Evolutionary conservation across 1,140 invertebrate genomes (phyloP), one percentile per base, ranked within the genome.

Genomic region (Melipona quadrifasciata): DNA sequence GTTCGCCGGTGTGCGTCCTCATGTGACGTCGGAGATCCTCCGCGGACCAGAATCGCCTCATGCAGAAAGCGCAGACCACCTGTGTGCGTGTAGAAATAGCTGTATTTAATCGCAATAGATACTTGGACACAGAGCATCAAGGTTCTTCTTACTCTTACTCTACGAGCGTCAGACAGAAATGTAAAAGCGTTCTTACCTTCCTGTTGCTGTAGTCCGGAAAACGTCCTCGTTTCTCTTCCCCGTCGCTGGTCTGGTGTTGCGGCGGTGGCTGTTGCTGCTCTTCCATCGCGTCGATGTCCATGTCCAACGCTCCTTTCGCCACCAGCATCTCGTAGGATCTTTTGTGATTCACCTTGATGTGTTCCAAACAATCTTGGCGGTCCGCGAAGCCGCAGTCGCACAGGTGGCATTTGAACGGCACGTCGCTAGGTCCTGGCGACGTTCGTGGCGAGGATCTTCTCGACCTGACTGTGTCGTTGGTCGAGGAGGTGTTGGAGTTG

Each of bases 21-120:
- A 99, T 98, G 93, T 99, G 98, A 16, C 98, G 96, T 0, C 98
- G 95, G 1, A 99, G 95, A 94, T 99, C 98, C 92, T 99, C 98
- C 0, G 98, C 97, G 0, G 98, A 99, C 98, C 98, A 99, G 93
- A 99, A 99, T 65, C 98, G 96, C 84, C 98, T 97, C 90, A 98
- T 96, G 93, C 98, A 99, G 90, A 99, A 98, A 1, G 98, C 97
- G 92, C 98, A 99, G 53, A 98, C 97, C 2, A 99, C 97, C 96
- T 98, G 92, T 14, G 12, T 11, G 31, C 31, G 31, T n/a, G n/a
- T 58, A 58, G 24, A 24, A 58, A 24, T 73, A 72, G 53, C 68
- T 65, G 53, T 70, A 6, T 77, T 83, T 71, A 70, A 34, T 77
- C 19, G 31, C 8, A 21, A 31, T 31, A 31, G 31, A 31, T 2